Conservation (phyloP, 1,140 invertebrate genomes). For the Campoletis sonorensis region DNA sequence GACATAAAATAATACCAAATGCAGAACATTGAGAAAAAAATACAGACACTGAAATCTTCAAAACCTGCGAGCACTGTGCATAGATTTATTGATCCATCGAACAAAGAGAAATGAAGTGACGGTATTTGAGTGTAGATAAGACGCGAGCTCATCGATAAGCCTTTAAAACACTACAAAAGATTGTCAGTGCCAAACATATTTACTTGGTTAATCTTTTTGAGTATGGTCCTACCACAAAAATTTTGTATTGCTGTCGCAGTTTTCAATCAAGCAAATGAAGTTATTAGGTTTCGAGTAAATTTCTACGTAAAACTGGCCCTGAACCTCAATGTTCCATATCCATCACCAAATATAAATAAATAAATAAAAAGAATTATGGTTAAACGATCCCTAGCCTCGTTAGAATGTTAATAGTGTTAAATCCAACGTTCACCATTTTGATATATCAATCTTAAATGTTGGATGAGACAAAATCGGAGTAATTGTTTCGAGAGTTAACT, state of each 20-base stretch:
- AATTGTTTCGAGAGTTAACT: too few species aligned
- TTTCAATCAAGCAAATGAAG: background rate
- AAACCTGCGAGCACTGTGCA: background rate
- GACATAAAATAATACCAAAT: too few species aligned
- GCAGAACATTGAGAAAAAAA: too few species aligned
- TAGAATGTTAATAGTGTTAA: too few species aligned
- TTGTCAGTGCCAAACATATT: slow-evolving; percentile 37
- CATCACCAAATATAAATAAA: too few species aligned
- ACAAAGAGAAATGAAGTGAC: slow-evolving; percentile 2
- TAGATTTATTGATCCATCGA: background rate
- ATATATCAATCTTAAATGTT: too few species aligned
- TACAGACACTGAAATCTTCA: too few species aligned
- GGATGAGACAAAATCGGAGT: too few species aligned
- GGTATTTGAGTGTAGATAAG: slow-evolving; percentile 39
- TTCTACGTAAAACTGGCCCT: background rate
- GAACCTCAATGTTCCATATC: too few species aligned
- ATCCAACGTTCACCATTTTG: too few species aligned
- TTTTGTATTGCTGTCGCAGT: slow-evolving; percentile 3
- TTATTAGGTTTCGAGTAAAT: background rate
- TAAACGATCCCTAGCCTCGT: too few species aligned
- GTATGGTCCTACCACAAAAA: slow-evolving; percentile 17
- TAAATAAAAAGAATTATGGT: too few species aligned
- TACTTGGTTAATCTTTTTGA: background rate
- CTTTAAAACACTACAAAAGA: slow-evolving; percentile 47
- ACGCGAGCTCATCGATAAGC: slow-evolving; percentile 50